phyloP scores from a whole-genome alignment of 2,888 invertebrate genomes.

The Polydrusus tereticollis region DNA sequence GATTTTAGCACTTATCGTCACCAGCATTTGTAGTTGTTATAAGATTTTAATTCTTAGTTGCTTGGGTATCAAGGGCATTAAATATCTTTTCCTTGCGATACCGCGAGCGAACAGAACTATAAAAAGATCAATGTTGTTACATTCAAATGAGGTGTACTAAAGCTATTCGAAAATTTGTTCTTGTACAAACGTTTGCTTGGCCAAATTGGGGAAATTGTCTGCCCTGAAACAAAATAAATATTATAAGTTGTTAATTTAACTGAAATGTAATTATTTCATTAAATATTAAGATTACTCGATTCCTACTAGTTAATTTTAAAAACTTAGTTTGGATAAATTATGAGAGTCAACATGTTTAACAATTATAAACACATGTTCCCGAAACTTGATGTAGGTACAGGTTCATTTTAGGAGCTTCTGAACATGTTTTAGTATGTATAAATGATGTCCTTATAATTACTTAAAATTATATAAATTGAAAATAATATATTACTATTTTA shows the following conservation, averaged over 20 bases:
- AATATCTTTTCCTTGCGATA: constrained; percentile 59
- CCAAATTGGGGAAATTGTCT: background rate
- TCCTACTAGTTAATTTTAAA: too few species aligned
- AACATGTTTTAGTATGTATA: too few species aligned
- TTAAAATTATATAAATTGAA: too few species aligned
- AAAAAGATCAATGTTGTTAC: background rate
- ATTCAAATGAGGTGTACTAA: background rate
- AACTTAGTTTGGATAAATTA: too few species aligned
- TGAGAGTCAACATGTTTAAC: too few species aligned
- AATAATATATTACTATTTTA: too few species aligned
- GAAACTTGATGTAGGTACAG: too few species aligned
- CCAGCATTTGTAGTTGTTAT: background rate
- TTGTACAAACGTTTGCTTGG: background rate
- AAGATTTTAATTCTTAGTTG: constrained; percentile 5
- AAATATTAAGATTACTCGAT: background rate
- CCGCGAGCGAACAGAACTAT: constrained; percentile 43
- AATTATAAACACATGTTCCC: too few species aligned
- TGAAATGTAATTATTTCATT: background rate
- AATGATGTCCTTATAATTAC: too few species aligned
- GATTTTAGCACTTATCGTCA: constrained; percentile 8
- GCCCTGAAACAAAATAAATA: background rate
- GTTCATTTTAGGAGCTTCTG: too few species aligned
- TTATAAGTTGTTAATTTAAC: background rate
- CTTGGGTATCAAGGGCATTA: constrained; percentile 60
- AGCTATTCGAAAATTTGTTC: background rate